Evolutionary conservation across 2,113 vertebrate species (phyloP).

Genomic region (Phalacrocorax carbo): DNA sequence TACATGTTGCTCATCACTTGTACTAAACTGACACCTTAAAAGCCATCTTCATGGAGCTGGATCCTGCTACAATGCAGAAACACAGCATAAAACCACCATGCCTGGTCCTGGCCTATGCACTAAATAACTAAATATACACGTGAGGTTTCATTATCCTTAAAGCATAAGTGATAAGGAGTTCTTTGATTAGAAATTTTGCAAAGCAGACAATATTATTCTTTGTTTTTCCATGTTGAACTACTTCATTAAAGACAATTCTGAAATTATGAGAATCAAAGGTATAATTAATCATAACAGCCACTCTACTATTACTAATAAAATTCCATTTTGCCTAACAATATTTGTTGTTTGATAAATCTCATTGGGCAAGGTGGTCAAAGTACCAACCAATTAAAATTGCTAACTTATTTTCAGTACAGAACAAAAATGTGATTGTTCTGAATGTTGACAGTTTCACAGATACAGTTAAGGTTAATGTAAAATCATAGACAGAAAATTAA

Average conservation of each 20-base stretch:
- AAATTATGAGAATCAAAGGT: neutral
- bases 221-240: neutral
- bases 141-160: neutral
- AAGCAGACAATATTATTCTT: neutral
- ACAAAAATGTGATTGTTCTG: neutral
- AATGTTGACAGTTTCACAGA: neutral
- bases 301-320: neutral
- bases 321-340: neutral
- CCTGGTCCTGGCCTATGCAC: neutral
- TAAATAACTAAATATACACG: neutral
- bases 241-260: neutral
- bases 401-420: neutral
- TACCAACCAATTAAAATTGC: neutral
- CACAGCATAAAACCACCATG: neutral
- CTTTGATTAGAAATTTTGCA: neutral
- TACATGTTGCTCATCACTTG: neutral
- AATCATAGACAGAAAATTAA: slow-evolving; percentile 1
- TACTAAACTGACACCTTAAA: neutral
- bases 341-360: neutral
- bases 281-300: neutral
- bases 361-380: neutral
- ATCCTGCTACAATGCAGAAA: neutral
- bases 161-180: neutral
- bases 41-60: neutral
- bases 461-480: neutral